Evolutionary conservation across 2,888 invertebrate genomes (phyloP).

Genomic region (Toxonevra muliebris): DNA sequence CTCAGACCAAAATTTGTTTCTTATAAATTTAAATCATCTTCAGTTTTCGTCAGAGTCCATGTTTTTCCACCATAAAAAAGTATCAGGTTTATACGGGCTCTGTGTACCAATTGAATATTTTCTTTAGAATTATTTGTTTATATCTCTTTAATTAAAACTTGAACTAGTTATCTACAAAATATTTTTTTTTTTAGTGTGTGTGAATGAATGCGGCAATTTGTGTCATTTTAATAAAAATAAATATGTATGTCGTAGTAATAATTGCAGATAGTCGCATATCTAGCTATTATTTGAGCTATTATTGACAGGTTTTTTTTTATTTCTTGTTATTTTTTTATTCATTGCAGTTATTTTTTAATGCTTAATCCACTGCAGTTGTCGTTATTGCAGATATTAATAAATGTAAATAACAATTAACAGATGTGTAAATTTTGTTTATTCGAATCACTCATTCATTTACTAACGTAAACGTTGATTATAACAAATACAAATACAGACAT

Average conservation of each 20-base stretch:
- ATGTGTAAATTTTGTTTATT: slow-evolving; percentile 37
- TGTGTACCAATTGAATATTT: no score
- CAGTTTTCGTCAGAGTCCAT: neutral
- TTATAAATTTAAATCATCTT: neutral
- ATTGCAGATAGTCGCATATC: neutral
- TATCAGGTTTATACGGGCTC: no score
- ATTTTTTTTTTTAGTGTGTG: no score
- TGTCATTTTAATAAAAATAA: slow-evolving; percentile 8
- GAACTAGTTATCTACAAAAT: no score
- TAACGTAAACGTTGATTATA: no score
- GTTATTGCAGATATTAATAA: slow-evolving; percentile 36
- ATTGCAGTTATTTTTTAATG: slow-evolving; percentile 8
- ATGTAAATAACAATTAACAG: slow-evolving; percentile 45
- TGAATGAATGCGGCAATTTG: neutral
- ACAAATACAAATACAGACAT: neutral
- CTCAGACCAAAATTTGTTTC: neutral
- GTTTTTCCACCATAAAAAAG: no score
- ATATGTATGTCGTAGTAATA: neutral
- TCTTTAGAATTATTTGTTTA: no score
- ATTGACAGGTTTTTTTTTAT: slow-evolving; percentile 53
- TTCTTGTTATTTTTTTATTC: slow-evolving; percentile 11
- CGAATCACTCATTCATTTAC: no score
- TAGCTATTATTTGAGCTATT: slow-evolving; percentile 55
- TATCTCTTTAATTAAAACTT: no score
- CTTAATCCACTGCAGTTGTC: slow-evolving; percentile 31